Conservation (phyloP, 2,888 invertebrate genomes). For the Agrilus cyanescens region DNA sequence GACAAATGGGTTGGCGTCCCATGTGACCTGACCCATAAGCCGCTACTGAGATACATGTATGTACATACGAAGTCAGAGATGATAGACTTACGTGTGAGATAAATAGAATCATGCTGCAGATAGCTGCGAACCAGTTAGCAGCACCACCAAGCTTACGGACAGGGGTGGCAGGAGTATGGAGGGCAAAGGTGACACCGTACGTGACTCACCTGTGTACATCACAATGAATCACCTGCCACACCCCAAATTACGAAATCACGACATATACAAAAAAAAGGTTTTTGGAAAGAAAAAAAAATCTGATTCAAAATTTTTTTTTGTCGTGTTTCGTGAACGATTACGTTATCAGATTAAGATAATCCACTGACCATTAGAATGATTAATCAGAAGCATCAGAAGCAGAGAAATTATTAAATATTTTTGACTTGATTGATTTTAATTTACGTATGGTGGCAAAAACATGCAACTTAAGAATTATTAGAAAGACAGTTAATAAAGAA, state of each 20-base stretch:
- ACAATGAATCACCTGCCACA: conserved; percentile 6
- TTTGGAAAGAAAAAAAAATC: too few relatives aligned
- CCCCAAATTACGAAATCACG: too few relatives aligned
- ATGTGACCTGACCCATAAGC: too few relatives aligned
- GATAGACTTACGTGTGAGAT: conserved; percentile 18
- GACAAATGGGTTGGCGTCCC: too few relatives aligned
- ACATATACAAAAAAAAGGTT: too few relatives aligned
- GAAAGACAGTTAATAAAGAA: too few relatives aligned
- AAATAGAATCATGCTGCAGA: conserved; percentile 25
- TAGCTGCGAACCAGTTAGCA: conserved; percentile 29
- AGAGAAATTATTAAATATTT: conserved; percentile 6
- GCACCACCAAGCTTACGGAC: conserved; percentile 27
- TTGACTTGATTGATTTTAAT: conserved; percentile 13
- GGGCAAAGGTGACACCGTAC: conserved; percentile 16
- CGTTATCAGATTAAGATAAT: too few relatives aligned
- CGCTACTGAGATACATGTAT: conserved; percentile 4
- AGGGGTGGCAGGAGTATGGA: conserved; percentile 29
- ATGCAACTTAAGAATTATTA: too few relatives aligned
- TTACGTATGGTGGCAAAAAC: conserved; percentile 12
- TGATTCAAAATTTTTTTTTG: too few relatives aligned
- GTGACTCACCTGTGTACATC: conserved; percentile 27
- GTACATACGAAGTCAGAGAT: conserved; percentile 7
- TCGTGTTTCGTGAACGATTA: too few relatives aligned
- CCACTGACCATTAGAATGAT: too few relatives aligned
- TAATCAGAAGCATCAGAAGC: not conserved